Conservation (phyloP, 2,113 vertebrate species). For the Chloropsis hardwickii region DNA sequence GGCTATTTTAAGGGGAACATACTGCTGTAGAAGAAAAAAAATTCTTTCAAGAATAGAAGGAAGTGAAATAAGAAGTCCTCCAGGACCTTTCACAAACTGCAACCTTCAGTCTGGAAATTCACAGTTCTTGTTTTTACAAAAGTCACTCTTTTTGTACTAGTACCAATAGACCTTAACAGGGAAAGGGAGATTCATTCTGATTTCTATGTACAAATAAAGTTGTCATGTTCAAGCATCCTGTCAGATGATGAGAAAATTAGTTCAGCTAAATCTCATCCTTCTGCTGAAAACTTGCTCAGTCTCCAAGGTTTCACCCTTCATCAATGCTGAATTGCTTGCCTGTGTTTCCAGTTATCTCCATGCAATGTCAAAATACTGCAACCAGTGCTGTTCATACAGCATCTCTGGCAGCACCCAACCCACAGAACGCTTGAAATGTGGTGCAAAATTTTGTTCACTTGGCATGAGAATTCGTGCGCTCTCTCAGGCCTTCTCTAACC, state of each 20-base stretch:
- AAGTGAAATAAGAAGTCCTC: neutral
- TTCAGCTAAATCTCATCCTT: neutral
- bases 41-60: neutral
- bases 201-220: neutral
- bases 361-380: slow-evolving; percentile 31
- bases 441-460: slow-evolving; percentile 10
- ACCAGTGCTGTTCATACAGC: neutral
- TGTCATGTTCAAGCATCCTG: neutral
- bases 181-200: neutral
- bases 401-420: neutral
- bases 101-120: neutral
- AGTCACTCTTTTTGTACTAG: neutral
- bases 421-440: neutral
- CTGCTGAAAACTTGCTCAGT: neutral
- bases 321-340: neutral
- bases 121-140: neutral
- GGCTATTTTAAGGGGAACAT: neutral
- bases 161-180: neutral
- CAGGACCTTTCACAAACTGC: neutral
- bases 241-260: neutral
- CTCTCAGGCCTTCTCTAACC: slow-evolving; percentile 28
- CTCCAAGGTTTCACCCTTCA: neutral
- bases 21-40: neutral
- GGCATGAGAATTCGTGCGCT: slow-evolving; percentile 22
- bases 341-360: neutral